phyloP scores from a whole-genome alignment of 2,113 vertebrate genomes.

The Silurus glanis region DNA sequence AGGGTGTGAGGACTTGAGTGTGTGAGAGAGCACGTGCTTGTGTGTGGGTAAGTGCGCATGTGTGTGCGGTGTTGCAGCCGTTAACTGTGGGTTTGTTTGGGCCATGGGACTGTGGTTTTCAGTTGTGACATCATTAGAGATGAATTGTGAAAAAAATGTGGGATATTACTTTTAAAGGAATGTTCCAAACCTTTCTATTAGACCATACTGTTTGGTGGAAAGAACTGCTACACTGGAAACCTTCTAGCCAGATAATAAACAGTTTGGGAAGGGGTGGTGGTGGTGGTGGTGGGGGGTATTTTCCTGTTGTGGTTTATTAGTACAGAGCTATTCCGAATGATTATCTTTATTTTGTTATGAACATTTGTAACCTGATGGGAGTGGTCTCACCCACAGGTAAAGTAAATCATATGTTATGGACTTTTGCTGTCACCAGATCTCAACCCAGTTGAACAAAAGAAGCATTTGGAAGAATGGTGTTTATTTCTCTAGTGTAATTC shows the following conservation, averaged over 20 bases:
- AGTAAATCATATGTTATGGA: neutral
- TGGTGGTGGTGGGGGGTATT: neutral
- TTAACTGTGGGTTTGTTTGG: slow-evolving; percentile 49
- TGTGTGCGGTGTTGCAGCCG: slow-evolving; percentile 5
- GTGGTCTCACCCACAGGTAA: neutral
- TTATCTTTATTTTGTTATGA: neutral
- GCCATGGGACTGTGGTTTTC: slow-evolving; percentile 37
- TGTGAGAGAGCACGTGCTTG: neutral
- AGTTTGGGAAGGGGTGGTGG: neutral
- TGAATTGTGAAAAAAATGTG: slow-evolving; percentile 48
- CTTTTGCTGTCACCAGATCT: neutral
- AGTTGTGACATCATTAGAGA: slow-evolving; percentile 55
- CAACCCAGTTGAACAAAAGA: neutral
- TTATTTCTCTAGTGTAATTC: neutral
- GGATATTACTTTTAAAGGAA: slow-evolving; percentile 44
- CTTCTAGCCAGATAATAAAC: neutral
- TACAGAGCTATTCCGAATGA: neutral
- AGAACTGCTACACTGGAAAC: slow-evolving; percentile 4
- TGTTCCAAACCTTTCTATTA: slow-evolving; percentile 29
- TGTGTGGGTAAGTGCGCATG: slow-evolving; percentile 43
- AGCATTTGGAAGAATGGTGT: neutral
- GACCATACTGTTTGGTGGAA: slow-evolving; percentile 3
- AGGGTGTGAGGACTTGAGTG: neutral
- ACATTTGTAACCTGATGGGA: neutral
- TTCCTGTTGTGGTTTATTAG: neutral